A percentile compares a stretch with the other conserved stretches of the same genome.
Evolutionary conservation across 2,113 vertebrate species (phyloP).

Genomic region (Ranitomeya imitator): DNA sequence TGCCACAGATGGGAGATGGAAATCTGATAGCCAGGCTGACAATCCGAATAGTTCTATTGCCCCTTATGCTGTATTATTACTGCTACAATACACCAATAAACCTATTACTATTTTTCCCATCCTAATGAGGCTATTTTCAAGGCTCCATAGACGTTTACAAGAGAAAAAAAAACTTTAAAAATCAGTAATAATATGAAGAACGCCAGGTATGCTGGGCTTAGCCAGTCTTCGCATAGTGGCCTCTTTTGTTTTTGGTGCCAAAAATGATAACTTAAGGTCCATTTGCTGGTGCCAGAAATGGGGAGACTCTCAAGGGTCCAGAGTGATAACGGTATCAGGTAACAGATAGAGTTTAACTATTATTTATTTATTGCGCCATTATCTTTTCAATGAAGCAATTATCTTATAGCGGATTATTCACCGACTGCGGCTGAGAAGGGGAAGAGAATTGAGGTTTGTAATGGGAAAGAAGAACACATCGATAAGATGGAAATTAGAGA

Average conservation of each 20-base stretch:
- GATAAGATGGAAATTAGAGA: not conserved
- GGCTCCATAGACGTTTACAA: not conserved
- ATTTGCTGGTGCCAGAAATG: slow-evolving; percentile 34
- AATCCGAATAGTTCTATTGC: not conserved
- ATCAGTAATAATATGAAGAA: slow-evolving; percentile 38
- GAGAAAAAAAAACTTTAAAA: not conserved
- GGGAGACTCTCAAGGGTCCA: slow-evolving; percentile 18
- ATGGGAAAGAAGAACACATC: not conserved
- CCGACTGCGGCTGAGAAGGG: not conserved
- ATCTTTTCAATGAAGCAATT: slow-evolving; percentile 39
- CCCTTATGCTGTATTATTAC: not conserved
- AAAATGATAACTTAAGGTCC: slow-evolving; percentile 43
- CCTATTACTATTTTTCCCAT: not conserved
- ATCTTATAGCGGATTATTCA: slow-evolving; percentile 33
- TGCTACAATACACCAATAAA: not conserved
- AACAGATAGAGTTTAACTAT: slow-evolving; percentile 31
- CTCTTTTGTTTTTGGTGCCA: slow-evolving; percentile 43
- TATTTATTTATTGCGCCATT: slow-evolving; percentile 33
- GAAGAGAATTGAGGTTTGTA: slow-evolving; percentile 2
- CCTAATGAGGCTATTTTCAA: not conserved
- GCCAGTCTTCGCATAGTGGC: slow-evolving; percentile 2
- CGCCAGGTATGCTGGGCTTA: slow-evolving; percentile 24
- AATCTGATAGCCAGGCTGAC: not conserved
- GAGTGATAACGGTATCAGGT: slow-evolving; percentile 36
- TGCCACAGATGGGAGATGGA: not conserved